Evolutionary conservation across 2,888 invertebrate genomes (phyloP), one percentile per base, ranked within the genome.

Genomic region (Latheticus oryzae): DNA sequence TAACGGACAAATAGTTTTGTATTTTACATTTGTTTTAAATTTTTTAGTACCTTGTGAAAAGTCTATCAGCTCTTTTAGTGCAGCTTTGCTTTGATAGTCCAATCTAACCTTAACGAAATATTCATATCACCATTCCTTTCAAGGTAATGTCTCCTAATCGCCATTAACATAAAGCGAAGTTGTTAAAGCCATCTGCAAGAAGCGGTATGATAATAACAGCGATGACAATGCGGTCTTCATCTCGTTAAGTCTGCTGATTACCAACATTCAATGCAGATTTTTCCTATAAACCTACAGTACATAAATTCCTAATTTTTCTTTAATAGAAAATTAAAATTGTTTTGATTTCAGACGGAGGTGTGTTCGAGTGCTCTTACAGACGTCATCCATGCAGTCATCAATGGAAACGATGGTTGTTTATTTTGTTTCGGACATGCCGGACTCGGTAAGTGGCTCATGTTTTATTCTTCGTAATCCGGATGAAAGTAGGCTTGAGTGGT

Each of bases 331-430:
- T n/a, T n/a, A n/a, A n/a, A n/a, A n/a, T n/a, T 60, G 45, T 62
- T 73, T 69, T 79, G 78, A 75, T 87, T 88, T 12, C 86, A 96
- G 95, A 88, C 90, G 71, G 96, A 96, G 80, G 87, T 97, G 65
- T 94, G 95, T 78, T 88, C 93, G 61, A 90, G 91, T 72, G 93
- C 95, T 42, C 83, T 97, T 69, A 92, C 93, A 59, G 97, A 97
- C 78, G 93, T 96, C 71, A 91, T 97, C 69, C 95, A 95, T 74
- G 93, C 95, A 26, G 96, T 96, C 68, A 90, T 97, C 76, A 93
- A 93, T 73, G 96, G 96, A 33, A 92, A 91, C 26, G 96, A 97
- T 79, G 95, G 95, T 63, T 93, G 93, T 80, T 85, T 94, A 73
- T 90, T 93, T 79, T 91, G 92, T 80, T 91, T 93, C 74, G 93